phyloP scores from a whole-genome alignment of 1,140 invertebrate genomes.

The Hylyphantes graminicola region DNA sequence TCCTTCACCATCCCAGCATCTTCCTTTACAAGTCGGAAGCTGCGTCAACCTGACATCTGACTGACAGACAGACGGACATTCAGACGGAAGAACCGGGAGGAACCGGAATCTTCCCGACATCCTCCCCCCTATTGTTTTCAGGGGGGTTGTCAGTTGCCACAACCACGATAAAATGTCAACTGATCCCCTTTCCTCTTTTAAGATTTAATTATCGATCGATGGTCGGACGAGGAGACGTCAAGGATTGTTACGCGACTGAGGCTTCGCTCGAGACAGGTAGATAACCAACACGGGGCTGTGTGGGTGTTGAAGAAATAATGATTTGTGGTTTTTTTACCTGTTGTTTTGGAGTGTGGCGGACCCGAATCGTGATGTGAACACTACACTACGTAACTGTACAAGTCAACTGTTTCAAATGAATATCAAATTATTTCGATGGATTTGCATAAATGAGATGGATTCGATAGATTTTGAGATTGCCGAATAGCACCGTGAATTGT shows the following conservation, averaged over 20 bases:
- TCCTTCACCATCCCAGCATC: background rate
- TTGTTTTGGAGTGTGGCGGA: too few relatives aligned
- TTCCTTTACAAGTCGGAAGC: background rate
- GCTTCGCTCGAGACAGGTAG: slow-evolving; percentile 44
- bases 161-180: slow-evolving; percentile 56
- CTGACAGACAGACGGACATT: slow-evolving; percentile 43
- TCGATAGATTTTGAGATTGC: too few relatives aligned
- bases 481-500: too few relatives aligned
- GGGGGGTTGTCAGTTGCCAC: slow-evolving; percentile 43
- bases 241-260: slow-evolving; percentile 16
- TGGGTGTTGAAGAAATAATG: too few relatives aligned
- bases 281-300: background rate
- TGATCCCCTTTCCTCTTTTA: slow-evolving; percentile 35
- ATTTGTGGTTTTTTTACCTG: too few relatives aligned
- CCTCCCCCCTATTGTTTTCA: slow-evolving; percentile 28
- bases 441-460: too few relatives aligned
- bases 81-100: slow-evolving; percentile 24
- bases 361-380: too few relatives aligned
- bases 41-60: slow-evolving; percentile 17
- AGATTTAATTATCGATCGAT: slow-evolving; percentile 59
- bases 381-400: too few relatives aligned
- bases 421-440: too few relatives aligned
- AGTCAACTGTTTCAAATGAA: too few relatives aligned
- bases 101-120: slow-evolving; percentile 34
- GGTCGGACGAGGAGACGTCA: slow-evolving; percentile 2